Percentiles rank a stretch among this genome's conserved stretches.
These are phyloP conservation scores for Harpagus bidentatus DNA, from an alignment of 2,113 vertebrate species.

Conservation along the genomic window DNA sequence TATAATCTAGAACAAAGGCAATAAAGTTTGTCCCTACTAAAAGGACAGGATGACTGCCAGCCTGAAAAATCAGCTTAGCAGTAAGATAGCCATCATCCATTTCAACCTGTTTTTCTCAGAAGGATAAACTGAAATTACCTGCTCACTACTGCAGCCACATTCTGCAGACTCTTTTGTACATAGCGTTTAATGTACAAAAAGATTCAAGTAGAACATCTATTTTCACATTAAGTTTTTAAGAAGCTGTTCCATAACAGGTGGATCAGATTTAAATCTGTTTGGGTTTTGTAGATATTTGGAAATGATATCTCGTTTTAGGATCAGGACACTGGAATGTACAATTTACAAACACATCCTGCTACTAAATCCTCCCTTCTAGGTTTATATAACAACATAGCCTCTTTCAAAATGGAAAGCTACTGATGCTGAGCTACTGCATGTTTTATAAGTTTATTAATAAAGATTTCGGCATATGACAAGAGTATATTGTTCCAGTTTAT, in stretches of 20 bases:
- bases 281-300: neutral
- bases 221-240: neutral
- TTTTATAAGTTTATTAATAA: neutral
- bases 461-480: neutral
- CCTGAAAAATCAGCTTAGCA: neutral
- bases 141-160: neutral
- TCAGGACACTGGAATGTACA: neutral
- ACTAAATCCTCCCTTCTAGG: neutral
- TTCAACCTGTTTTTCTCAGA: neutral
- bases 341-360: neutral
- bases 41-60: neutral
- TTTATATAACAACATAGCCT: neutral
- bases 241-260: neutral
- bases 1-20: neutral
- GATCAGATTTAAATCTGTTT: neutral
- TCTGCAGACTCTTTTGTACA: neutral
- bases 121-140: neutral
- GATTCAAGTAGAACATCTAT: neutral
- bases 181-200: neutral
- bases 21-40: neutral
- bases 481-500: neutral
- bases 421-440: neutral
- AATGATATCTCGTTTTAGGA: neutral
- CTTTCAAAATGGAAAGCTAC: neutral
- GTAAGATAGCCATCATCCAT: neutral